Conservation (phyloP, 2,113 vertebrate genomes). For the Rhinopithecus roxellana region DNA sequence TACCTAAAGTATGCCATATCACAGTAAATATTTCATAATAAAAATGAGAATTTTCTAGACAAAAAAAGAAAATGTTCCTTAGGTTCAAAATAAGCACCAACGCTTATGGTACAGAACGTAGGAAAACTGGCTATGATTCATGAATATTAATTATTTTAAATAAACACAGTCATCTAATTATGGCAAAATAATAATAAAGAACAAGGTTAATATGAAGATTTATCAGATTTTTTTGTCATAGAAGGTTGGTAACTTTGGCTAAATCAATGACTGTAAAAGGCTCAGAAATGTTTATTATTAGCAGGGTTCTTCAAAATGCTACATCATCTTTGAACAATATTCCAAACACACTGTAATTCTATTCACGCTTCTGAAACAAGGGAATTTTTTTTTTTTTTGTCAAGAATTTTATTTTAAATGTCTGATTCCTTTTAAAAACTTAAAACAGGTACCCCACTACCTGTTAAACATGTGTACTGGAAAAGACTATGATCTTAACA, state of each 20-base stretch:
- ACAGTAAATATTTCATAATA: constrained; percentile 15
- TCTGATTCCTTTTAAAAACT: neutral
- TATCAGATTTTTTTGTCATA: neutral
- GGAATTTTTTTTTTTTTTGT: neutral
- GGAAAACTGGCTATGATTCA: neutral
- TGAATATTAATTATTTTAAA: neutral
- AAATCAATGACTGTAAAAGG: constrained; percentile 7
- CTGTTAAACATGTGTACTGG: neutral
- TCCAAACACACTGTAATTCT: neutral
- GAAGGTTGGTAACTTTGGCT: neutral
- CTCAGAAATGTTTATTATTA: neutral
- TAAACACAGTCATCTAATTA: neutral
- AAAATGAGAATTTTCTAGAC: constrained; percentile 21
- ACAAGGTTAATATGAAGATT: neutral
- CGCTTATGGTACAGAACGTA: neutral
- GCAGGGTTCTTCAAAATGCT: neutral
- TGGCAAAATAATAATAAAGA: neutral
- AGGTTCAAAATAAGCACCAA: constrained; percentile 12
- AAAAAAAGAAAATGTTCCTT: constrained; percentile 53
- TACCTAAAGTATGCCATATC: neutral
- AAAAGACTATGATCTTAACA: neutral
- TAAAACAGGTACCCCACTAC: neutral
- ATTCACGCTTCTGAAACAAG: neutral
- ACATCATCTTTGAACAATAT: neutral
- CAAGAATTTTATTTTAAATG: neutral